Evolutionary conservation across 2,888 invertebrate species (phyloP), one percentile per base, ranked within the genome.

Genomic region (Hetaerina titia): DNA sequence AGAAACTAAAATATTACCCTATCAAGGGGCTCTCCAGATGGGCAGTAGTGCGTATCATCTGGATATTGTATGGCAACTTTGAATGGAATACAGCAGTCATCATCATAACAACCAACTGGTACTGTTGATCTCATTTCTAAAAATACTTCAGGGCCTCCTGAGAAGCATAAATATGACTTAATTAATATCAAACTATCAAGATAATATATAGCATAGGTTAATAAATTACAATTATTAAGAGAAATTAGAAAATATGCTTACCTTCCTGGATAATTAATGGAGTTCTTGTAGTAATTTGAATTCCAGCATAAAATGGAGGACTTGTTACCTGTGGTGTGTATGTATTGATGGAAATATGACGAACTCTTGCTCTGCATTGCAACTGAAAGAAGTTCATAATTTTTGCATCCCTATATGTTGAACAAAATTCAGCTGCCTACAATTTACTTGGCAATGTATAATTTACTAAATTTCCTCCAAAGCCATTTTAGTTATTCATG

Each of bases 301-400:
- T 95, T 11, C 96, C 96, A n/a, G 96, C 96, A 95, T 96, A 96
- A 94, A 96, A 96, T 22, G 96, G 96, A 60, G 95, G 95, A 95
- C 96, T 96, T 57, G 95, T 95, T 45, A 96, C 95, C 25, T 96
- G 95, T 63, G 96, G 95, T 17, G 96, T 96, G 92, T 96, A 96
- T 4, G 96, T 96, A 90, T 96, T 96, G 58, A 96, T 96, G 7
- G 95, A 95, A n/a, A 95, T 95, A 95, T 96, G 96, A 87, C 96
- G 95, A n/a, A 96, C 96, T 95, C 96, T 95, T 69, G 96, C 96
- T 95, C 96, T 95, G 94, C 96, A 96, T 95, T 96, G 96, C 74
- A 96, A 94, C 96, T 96, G 58, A 7, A 81, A 31, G 31, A 15
- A 31, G 31, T 31, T 15, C 0, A 31, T 81, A 7, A 15, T 81